Evolutionary conservation across 2,113 vertebrate species (phyloP), one percentile per base, ranked within the genome.

Genomic region (Melanotaenia duboulayi): DNA sequence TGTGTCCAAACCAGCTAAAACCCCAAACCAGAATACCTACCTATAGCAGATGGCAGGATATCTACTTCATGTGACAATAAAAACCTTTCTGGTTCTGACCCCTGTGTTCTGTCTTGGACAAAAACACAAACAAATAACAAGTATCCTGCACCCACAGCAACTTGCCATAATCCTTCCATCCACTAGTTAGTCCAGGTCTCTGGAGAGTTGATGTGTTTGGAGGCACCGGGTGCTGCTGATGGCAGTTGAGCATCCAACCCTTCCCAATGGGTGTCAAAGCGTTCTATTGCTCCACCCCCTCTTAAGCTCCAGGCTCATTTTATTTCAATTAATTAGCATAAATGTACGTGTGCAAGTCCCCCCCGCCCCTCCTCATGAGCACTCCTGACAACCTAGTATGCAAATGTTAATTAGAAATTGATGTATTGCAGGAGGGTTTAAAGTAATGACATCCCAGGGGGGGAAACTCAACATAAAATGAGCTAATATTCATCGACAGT

Each of bases 361-460:
- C 54, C 54, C 32, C n/a, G 17, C n/a, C 48, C 66, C 54, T 50
- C 56, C 51, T 60, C 72, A 12, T 51, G 56, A 64, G 71, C 64
- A 73, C 57, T 60, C 76, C 74, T 65, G 9, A 80, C 32, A 75
- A 85, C 85, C 79, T 76, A 78, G 74, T 75, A 91, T 91, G 87
- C 83, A 89, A 83, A 89, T 87, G 86, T 84, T 90, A 89, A 90
- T 92, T 88, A 90, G 80, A 87, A 91, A 90, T 81, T 89, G 91
- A 91, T 89, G 88, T 78, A 88, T 89, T 86, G 88, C 87, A 78
- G 74, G 78, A 84, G 79, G 81, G 77, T 87, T 90, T 84, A 76
- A 79, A 83, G 85, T 92, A 91, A 91, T 91, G 83, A 88, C 77
- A 52, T 83, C 90, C 88, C 82, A 11, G 11, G 76, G 83, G 85